Evolutionary conservation across 2,797 vertebrate genomes (phyloP).

Genomic region (Falco biarmicus): DNA sequence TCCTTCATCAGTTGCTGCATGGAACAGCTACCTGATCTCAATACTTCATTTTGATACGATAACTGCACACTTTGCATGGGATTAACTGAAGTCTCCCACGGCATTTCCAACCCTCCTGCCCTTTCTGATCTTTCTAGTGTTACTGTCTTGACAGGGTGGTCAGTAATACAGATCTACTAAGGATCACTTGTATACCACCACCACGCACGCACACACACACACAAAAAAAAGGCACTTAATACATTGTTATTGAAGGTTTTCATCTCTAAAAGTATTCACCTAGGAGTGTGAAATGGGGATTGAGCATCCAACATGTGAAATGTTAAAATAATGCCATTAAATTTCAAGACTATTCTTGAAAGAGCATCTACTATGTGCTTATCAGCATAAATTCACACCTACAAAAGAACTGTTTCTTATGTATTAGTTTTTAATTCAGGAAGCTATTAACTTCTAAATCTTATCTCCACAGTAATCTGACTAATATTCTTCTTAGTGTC

Average conservation of each 20-base stretch:
- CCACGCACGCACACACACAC: too few species aligned
- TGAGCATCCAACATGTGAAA: not conserved
- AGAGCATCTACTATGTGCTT: not conserved
- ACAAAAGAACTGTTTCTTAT: not conserved
- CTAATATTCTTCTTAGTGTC: not conserved
- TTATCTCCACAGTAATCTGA: not conserved
- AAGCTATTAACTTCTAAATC: not conserved
- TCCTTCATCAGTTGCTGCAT: not conserved
- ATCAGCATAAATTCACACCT: conserved; percentile 1
- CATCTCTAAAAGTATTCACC: not conserved
- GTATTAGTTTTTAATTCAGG: not conserved
- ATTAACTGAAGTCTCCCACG: not conserved
- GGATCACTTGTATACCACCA: not conserved
- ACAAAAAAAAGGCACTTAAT: not conserved
- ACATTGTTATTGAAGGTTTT: not conserved
- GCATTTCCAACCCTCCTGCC: not conserved
- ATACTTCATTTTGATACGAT: not conserved
- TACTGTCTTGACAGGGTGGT: not conserved
- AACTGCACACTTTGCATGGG: not conserved
- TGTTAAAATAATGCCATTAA: not conserved
- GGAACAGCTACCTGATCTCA: not conserved
- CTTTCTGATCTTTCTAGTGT: not conserved
- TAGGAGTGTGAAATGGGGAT: not conserved
- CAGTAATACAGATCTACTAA: not conserved
- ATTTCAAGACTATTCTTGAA: not conserved